A percentile compares a stretch with the other conserved stretches of the same genome.
These are phyloP conservation scores for Acrobasis consociella DNA, from an alignment of 2,888 invertebrate genomes.

Conservation along the genomic window DNA sequence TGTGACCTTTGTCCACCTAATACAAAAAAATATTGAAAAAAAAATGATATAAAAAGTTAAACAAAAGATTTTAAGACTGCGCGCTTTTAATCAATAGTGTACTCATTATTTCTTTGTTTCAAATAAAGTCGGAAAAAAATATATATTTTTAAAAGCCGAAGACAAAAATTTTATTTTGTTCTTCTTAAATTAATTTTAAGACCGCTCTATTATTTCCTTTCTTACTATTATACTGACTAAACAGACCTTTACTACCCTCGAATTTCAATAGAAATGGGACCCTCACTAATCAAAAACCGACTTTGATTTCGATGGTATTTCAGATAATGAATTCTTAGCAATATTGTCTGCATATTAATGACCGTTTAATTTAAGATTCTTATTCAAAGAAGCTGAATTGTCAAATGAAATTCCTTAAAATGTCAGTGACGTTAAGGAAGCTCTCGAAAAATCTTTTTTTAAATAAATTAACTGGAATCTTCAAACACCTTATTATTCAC, in stretches of 20 bases:
- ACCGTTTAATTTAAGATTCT: slow-evolving; percentile 30
- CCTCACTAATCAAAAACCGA: slow-evolving; percentile 37
- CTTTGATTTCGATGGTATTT: slow-evolving; percentile 39
- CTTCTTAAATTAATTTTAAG: neutral
- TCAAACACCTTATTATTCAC: no score
- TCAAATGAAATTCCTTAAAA: slow-evolving; percentile 6
- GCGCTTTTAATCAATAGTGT: no score
- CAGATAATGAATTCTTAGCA: slow-evolving; percentile 36
- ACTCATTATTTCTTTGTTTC: no score
- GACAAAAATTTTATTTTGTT: no score
- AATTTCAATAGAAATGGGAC: slow-evolving; percentile 44
- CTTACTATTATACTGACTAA: neutral
- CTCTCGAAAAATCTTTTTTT: neutral
- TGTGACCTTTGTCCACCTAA: no score
- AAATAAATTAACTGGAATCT: no score
- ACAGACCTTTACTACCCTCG: slow-evolving; percentile 16
- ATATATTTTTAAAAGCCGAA: no score
- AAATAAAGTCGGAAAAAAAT: no score
- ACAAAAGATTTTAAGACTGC: no score
- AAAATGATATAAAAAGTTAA: no score
- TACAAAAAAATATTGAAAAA: no score
- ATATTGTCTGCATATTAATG: slow-evolving; percentile 33
- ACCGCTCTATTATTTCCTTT: neutral
- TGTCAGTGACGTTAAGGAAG: neutral
- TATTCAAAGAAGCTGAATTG: neutral